phyloP scores from a whole-genome alignment of 53 echinoderm and acorn worm genomes.

The Arbacia lixula region DNA sequence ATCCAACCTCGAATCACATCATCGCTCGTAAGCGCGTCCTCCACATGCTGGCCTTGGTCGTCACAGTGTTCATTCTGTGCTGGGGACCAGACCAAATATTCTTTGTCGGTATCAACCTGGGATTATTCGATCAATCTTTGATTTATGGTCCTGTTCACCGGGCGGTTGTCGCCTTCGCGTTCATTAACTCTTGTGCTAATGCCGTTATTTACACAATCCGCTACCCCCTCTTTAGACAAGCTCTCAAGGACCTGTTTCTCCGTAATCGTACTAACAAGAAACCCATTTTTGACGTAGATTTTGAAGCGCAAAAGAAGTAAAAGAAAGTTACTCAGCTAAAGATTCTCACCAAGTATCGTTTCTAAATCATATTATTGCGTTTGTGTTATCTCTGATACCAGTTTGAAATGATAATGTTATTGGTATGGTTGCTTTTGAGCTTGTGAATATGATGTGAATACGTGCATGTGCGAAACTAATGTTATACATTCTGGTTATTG shows the following conservation, averaged over 20 bases:
- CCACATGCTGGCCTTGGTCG: not conserved
- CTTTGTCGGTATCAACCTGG: not conserved
- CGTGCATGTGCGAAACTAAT: too few species aligned
- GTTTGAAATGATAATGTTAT: too few species aligned
- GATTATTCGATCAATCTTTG: not conserved
- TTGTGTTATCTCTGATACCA: too few species aligned
- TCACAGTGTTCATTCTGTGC: constrained; percentile 3
- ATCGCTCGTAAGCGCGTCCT: constrained; percentile 9
- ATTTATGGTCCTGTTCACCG: not conserved
- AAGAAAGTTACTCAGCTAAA: too few species aligned
- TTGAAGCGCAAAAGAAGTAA: too few species aligned
- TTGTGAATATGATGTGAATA: too few species aligned
- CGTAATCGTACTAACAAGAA: too few species aligned
- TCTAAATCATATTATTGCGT: too few species aligned
- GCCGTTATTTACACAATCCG: constrained; percentile 17
- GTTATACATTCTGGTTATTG: too few species aligned
- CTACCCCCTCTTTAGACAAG: not conserved
- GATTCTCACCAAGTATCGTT: too few species aligned
- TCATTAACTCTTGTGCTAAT: constrained; percentile 25
- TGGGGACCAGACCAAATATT: constrained; percentile 12
- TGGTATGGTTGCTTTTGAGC: too few species aligned
- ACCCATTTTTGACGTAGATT: too few species aligned
- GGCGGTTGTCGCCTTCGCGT: not conserved
- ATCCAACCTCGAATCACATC: constrained; percentile 57
- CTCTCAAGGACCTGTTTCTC: not conserved